Evolutionary conservation across 2,888 invertebrate species (phyloP).

Genomic region (Operophtera brumata): DNA sequence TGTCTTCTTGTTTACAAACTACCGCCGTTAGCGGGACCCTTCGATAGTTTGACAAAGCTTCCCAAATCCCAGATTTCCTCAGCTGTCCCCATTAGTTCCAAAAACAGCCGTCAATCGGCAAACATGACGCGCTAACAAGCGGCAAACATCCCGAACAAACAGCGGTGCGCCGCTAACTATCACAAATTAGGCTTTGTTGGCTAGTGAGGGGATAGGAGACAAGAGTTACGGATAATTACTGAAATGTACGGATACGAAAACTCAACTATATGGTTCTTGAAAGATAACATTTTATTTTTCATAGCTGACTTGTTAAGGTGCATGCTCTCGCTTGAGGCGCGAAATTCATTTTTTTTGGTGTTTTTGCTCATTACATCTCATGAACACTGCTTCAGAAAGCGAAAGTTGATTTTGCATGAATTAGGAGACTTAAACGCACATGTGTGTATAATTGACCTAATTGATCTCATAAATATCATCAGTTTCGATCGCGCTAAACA

Average conservation of each 20-base stretch:
- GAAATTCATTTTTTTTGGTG: too few relatives aligned
- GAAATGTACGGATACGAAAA: not conserved
- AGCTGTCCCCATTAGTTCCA: slow-evolving; percentile 27
- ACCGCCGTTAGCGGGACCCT: not conserved
- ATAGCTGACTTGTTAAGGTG: too few relatives aligned
- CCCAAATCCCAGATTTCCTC: slow-evolving; percentile 14
- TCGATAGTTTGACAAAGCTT: slow-evolving; percentile 13
- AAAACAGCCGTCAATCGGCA: slow-evolving; percentile 31
- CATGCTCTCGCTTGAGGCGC: too few relatives aligned
- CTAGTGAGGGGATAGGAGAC: slow-evolving; percentile 14
- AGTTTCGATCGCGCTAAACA: too few relatives aligned
- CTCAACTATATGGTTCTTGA: not conserved
- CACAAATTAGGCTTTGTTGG: slow-evolving; percentile 32
- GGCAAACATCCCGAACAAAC: slow-evolving; percentile 37
- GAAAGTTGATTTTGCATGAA: too few relatives aligned
- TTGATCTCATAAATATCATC: too few relatives aligned
- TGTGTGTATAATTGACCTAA: too few relatives aligned
- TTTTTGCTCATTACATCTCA: too few relatives aligned
- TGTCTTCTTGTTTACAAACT: not conserved
- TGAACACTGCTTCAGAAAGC: too few relatives aligned
- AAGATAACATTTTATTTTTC: too few relatives aligned
- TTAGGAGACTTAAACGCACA: too few relatives aligned
- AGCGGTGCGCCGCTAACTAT: slow-evolving; percentile 29
- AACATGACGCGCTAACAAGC: slow-evolving; percentile 36
- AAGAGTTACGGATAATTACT: not conserved